Conservation (phyloP, 2,797 vertebrate genomes). For the Ara ararauna region DNA sequence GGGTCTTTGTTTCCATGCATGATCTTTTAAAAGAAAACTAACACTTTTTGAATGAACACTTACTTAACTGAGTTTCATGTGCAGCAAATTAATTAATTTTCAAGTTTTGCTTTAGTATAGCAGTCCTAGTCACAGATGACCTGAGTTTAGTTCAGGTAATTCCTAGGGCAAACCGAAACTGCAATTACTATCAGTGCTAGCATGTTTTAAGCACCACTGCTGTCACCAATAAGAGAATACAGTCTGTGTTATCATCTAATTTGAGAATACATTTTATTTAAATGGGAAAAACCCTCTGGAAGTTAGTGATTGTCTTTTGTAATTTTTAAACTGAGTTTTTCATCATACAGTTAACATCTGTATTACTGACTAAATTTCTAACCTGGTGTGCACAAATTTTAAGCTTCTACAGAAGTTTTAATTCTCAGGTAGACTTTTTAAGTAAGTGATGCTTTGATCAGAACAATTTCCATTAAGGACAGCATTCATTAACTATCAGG, state of each 20-base stretch:
- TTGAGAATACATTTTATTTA: neutral
- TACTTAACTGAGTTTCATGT: neutral
- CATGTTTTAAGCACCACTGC: neutral
- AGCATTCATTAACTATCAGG: neutral
- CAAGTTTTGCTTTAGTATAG: neutral
- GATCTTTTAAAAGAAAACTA: slow-evolving; percentile 1
- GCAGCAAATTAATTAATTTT: neutral
- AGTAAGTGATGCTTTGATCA: neutral
- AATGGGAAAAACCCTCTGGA: neutral
- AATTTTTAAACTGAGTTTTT: neutral
- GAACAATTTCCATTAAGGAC: neutral
- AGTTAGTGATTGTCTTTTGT: neutral
- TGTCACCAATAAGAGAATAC: neutral
- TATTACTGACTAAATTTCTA: neutral
- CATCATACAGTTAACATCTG: neutral
- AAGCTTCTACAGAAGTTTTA: neutral
- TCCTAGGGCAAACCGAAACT: neutral
- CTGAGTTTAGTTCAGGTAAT: neutral
- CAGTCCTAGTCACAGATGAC: neutral
- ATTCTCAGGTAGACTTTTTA: neutral
- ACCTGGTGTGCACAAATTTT: neutral
- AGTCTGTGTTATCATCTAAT: neutral
- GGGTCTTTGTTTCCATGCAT: neutral
- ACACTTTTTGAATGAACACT: neutral
- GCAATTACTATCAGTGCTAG: neutral